Conservation (phyloP, 1,140 invertebrate genomes). For the Drosophila repleta region DNA sequence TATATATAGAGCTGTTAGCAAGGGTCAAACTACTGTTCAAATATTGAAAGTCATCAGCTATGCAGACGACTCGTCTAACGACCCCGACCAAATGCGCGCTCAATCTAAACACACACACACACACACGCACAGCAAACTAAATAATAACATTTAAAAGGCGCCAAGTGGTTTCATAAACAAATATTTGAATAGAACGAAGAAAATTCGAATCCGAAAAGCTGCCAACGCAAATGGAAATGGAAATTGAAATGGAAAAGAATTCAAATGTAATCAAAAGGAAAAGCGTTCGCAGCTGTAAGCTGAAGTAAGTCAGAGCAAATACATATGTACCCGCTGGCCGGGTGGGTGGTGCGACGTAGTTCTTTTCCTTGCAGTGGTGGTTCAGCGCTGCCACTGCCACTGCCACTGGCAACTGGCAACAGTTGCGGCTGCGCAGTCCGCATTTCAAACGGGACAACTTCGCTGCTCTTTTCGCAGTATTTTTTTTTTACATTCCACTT, state of each 20-base stretch:
- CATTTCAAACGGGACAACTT: not conserved
- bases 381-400: not conserved
- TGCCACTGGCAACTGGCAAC: constrained; percentile 43
- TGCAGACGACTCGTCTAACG: constrained; percentile 39
- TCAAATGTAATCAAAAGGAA: constrained; percentile 39
- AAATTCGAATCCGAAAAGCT: constrained; percentile 25
- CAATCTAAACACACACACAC: constrained; percentile 51
- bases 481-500: not conserved
- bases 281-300: constrained; percentile 35
- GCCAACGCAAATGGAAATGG: constrained; percentile 6
- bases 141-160: constrained; percentile 83
- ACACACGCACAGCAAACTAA: constrained; percentile 59
- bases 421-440: constrained; percentile 69
- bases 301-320: constrained; percentile 55
- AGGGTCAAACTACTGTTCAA: constrained; percentile 80
- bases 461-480: constrained; percentile 64
- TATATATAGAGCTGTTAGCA: constrained; percentile 71
- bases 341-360: constrained; percentile 49
- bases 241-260: constrained; percentile 12
- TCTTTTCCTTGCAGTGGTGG: constrained; percentile 14
- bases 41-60: constrained; percentile 70
- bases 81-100: constrained; percentile 37
- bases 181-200: constrained; percentile 58
- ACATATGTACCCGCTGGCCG: constrained; percentile 29
- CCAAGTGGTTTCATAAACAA: constrained; percentile 83